Evolutionary conservation across 2,797 vertebrate species (phyloP).

Genomic region (Hyperoplus lanceolatus): DNA sequence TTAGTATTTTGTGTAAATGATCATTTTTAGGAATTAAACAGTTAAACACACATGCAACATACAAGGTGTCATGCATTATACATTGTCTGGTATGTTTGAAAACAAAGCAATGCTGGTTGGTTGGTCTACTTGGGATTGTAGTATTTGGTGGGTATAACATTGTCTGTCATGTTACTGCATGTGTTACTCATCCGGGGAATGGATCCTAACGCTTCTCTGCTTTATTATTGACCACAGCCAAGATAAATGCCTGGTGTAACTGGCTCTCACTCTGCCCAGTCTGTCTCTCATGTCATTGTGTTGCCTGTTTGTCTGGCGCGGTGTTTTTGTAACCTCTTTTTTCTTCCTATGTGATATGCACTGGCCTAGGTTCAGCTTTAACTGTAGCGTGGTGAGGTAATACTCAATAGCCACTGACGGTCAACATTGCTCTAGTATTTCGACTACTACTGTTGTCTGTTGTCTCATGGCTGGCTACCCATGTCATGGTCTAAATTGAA

Average conservation of each 20-base stretch:
- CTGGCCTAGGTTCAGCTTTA: slow-evolving; percentile 57
- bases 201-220: slow-evolving; percentile 41
- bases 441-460: slow-evolving; percentile 1
- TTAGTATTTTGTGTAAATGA: not conserved
- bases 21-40: no score
- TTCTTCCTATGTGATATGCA: slow-evolving; percentile 56
- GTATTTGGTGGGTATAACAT: slow-evolving; percentile 22
- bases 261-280: slow-evolving; percentile 59
- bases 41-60: no score
- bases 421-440: not conserved
- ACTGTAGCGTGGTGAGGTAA: slow-evolving; percentile 4
- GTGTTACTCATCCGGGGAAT: slow-evolving; percentile 45
- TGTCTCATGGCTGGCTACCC: not conserved
- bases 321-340: slow-evolving; percentile 36
- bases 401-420: not conserved
- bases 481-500: not conserved
- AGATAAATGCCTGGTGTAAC: slow-evolving; percentile 52
- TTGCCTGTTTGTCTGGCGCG: slow-evolving; percentile 50
- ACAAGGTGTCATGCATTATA: not conserved
- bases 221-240: slow-evolving; percentile 50
- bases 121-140: slow-evolving; percentile 5
- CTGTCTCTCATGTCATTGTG: slow-evolving; percentile 43
- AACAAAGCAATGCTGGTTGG: not conserved
- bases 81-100: slow-evolving; percentile 40
- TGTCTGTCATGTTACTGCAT: slow-evolving; percentile 44